Base-by-base conservation (phyloP, 2,888 invertebrate species). In the Drosophila hamatofila region DNA sequence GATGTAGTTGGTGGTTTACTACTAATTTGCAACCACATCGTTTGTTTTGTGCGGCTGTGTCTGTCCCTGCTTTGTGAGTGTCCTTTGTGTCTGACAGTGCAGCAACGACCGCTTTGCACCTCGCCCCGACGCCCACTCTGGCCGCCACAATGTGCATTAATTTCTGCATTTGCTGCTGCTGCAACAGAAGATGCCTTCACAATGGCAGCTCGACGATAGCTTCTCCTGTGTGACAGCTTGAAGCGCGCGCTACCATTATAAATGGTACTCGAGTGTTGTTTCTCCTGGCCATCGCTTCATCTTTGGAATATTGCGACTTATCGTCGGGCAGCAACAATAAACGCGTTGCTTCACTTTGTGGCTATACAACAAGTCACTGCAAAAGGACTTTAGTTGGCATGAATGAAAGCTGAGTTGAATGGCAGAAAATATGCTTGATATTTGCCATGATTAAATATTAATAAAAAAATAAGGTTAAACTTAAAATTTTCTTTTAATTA, bases 1-100 rank as follows among this genome's bases (percentile, higher is more conserved):
- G 84, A 86, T 86, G 85, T 88, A 88, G 85, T 86, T 86, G 84
- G 81, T 88, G 89, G 85, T 86, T 86, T 86, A 85, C 85, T 86
- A 88, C 85, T 86, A 88, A 88, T 86, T 85, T 85, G 85, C 85
- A 85, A 85, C 85, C 85, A 88, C 89, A 86, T 88, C 85, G 89
- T 88, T 86, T 86, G 85, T 86, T 86, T 86, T 86, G 83, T 84
- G 84, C 68, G 88, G 72, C 67, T 46, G 55, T 42, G 55, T 62
- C 71, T 46, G 60, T 62, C 63, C 42, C 60, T 49, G 61, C 70
- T 57, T 52, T 57, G 58, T 33, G 68, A 64, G 79, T 58, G 78
- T 80, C 85, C 80, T 87, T 83, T 87, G 80, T 83, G 88, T 80
- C 78, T 81, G 85, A 84, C 88, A 75, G 66, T 27, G 70, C 60